Evolutionary conservation across 1,140 invertebrate species (phyloP).

Genomic region (Branchinecta lindahli): DNA sequence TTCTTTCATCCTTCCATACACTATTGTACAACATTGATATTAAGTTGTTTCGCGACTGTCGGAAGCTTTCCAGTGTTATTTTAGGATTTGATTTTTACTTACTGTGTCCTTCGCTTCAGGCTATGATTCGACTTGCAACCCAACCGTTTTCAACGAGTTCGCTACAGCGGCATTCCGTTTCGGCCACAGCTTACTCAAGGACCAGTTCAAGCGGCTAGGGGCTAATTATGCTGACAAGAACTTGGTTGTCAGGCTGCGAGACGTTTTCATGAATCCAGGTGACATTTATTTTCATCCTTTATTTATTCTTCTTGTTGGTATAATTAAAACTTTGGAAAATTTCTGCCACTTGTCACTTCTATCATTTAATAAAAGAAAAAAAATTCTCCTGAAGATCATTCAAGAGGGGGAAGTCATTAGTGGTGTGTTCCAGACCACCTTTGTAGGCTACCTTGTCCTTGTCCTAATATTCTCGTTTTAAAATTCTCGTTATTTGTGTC

Average conservation of each 20-base stretch:
- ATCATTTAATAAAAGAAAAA: too few species aligned
- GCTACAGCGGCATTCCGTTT: conserved; percentile 45
- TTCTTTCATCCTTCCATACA: too few species aligned
- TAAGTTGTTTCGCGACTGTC: too few species aligned
- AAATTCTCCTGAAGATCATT: not conserved
- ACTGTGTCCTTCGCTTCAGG: conserved; percentile 21
- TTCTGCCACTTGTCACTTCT: not conserved
- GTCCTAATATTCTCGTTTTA: too few species aligned
- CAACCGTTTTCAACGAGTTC: conserved; percentile 47
- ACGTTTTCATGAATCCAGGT: conserved; percentile 45
- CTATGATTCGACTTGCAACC: conserved; percentile 43
- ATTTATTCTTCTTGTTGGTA: conserved; percentile 31
- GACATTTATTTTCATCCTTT: not conserved
- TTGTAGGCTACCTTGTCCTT: too few species aligned
- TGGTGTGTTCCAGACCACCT: too few species aligned
- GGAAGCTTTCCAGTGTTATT: too few species aligned
- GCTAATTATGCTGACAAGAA: conserved; percentile 32
- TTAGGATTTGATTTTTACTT: too few species aligned
- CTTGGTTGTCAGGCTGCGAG: conserved; percentile 36
- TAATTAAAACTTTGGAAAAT: not conserved
- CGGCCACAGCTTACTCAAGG: conserved; percentile 46
- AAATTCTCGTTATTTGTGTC: too few species aligned
- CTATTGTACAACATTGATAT: too few species aligned
- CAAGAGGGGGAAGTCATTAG: not conserved
- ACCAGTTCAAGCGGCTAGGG: conserved; percentile 40